Conservation (phyloP, 2,888 invertebrate species). For the Tetragonula carbonaria region DNA sequence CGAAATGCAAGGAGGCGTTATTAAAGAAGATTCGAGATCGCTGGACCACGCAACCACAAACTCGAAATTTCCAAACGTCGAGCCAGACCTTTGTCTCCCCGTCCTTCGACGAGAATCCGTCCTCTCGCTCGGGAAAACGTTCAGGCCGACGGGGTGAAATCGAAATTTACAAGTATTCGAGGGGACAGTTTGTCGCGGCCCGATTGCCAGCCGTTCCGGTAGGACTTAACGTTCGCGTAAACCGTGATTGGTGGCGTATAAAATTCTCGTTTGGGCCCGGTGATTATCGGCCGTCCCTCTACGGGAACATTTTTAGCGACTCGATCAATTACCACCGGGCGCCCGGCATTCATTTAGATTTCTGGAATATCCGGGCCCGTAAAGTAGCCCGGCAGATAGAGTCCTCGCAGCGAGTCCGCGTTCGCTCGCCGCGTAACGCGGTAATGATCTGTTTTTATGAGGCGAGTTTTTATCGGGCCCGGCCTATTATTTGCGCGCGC, state of each 20-base stretch:
- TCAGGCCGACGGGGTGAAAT: background rate
- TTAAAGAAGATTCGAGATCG: background rate
- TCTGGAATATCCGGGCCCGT: slow-evolving; percentile 32
- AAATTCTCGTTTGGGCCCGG: slow-evolving; percentile 28
- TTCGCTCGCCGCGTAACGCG: slow-evolving; percentile 9
- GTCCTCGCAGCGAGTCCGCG: slow-evolving; percentile 23
- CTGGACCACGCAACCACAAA: background rate
- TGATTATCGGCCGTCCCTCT: slow-evolving; percentile 36
- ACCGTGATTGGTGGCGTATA: slow-evolving; percentile 30
- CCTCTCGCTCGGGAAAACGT: background rate
- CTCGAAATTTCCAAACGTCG: background rate
- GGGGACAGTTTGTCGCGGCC: slow-evolving; percentile 11
- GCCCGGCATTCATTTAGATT: slow-evolving; percentile 41
- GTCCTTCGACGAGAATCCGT: background rate
- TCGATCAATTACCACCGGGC: slow-evolving; percentile 44
- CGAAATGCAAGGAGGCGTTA: no score
- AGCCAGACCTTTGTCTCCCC: background rate
- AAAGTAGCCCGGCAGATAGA: slow-evolving; percentile 35
- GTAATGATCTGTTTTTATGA: slow-evolving; percentile 48
- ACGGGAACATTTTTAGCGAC: slow-evolving; percentile 33
- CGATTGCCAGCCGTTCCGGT: slow-evolving; percentile 7
- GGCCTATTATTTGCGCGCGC: slow-evolving; percentile 33
- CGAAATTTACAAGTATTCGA: slow-evolving; percentile 6
- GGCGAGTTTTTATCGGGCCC: slow-evolving; percentile 35
- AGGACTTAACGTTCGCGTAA: slow-evolving; percentile 32